Percentiles rank a stretch among this genome's conserved stretches.
Evolutionary conservation across 1,140 invertebrate genomes (phyloP).

Genomic region (Ips typographus): DNA sequence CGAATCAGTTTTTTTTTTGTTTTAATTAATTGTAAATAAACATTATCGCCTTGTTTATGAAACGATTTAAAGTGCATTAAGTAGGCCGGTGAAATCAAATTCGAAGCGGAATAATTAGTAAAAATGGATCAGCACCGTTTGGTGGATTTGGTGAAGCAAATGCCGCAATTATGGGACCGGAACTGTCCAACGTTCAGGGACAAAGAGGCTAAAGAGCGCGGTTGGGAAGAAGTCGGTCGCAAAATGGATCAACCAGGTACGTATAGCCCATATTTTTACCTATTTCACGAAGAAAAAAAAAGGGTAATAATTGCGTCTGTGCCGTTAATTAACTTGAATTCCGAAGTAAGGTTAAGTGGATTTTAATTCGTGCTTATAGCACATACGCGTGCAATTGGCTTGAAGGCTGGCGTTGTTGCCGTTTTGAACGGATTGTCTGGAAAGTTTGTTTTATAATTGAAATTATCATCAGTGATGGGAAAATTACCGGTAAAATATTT

Average conservation of each 20-base stretch:
- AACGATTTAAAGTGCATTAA: not conserved
- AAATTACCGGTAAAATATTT: too few species aligned
- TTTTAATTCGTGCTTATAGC: too few species aligned
- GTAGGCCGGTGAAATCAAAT: not conserved
- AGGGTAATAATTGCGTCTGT: too few species aligned
- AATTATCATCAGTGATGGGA: too few species aligned
- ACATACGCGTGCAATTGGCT: too few species aligned
- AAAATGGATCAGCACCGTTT: slow-evolving; percentile 34
- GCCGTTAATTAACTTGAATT: too few species aligned
- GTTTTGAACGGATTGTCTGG: too few species aligned
- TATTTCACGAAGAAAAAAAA: too few species aligned
- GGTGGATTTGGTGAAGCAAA: slow-evolving; percentile 34
- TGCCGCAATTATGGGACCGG: slow-evolving; percentile 39
- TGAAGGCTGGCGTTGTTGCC: too few species aligned
- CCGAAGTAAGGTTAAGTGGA: too few species aligned
- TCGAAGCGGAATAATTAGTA: not conserved
- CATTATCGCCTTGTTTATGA: not conserved
- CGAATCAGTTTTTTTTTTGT: not conserved
- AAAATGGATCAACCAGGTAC: slow-evolving; percentile 38
- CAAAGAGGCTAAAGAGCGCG: slow-evolving; percentile 36
- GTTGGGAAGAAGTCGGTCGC: slow-evolving; percentile 35
- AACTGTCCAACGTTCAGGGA: slow-evolving; percentile 37
- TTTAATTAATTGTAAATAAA: not conserved
- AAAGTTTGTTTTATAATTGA: too few species aligned
- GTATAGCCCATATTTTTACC: too few species aligned